Conservation (phyloP, 2,888 invertebrate species). For the Bembecia ichneumoniformis region DNA sequence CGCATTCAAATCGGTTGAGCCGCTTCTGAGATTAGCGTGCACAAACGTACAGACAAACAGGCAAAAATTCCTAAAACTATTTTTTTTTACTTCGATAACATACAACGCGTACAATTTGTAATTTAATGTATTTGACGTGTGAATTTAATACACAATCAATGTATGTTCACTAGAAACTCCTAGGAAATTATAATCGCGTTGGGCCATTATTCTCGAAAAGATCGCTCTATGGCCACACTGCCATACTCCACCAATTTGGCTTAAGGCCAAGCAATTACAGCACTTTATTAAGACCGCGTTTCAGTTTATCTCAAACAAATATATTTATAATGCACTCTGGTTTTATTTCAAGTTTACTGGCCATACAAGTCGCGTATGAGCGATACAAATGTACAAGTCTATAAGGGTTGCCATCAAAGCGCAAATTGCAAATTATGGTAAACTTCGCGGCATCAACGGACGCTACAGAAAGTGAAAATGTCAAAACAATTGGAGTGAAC, state of each 20-base stretch:
- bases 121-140: no score
- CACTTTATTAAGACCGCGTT: background rate
- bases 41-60: no score
- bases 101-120: no score
- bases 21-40: no score
- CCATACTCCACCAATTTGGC: background rate
- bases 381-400: slow-evolving; percentile 8
- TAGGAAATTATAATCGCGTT: no score
- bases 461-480: slow-evolving; percentile 21
- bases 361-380: slow-evolving; percentile 1
- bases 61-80: no score
- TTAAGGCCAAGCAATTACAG: background rate
- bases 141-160: no score
- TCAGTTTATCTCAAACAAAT: slow-evolving; percentile 8
- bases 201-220: no score
- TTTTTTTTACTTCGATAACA: no score
- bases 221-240: background rate
- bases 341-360: slow-evolving; percentile 15
- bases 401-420: slow-evolving; percentile 24
- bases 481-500: slow-evolving; percentile 28
- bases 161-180: no score
- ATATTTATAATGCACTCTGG: slow-evolving; percentile 13
- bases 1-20: no score
- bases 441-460: slow-evolving; percentile 19
- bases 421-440: slow-evolving; percentile 29